Percentiles rank a stretch among this genome's conserved stretches.
phyloP scores from a whole-genome alignment of 2,888 invertebrate genomes.

The Nomada ruficornis region DNA sequence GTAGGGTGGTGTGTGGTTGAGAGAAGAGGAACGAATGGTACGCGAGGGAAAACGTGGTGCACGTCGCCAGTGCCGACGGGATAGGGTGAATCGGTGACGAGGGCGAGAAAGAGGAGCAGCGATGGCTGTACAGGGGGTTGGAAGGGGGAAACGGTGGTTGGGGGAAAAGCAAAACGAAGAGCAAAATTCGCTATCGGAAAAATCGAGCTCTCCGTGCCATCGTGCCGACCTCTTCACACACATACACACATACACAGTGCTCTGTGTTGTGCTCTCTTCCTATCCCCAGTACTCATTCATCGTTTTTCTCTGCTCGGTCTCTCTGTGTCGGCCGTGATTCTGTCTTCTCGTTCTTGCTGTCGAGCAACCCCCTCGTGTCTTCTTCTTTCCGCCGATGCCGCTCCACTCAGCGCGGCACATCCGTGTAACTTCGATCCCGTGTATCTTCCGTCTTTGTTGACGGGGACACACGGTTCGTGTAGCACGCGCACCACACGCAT shows the following conservation, averaged over 20 bases:
- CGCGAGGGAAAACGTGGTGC: slow-evolving; percentile 69
- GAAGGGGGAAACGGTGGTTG: slow-evolving; percentile 22
- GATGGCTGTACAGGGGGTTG: slow-evolving; percentile 9
- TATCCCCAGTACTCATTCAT: not conserved
- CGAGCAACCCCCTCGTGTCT: not conserved
- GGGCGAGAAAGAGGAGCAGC: slow-evolving; percentile 33
- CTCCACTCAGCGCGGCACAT: slow-evolving; percentile 48
- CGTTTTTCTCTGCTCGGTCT: not conserved
- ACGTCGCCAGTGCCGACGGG: slow-evolving; percentile 54
- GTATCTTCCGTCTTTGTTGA: slow-evolving; percentile 44
- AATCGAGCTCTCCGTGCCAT: slow-evolving; percentile 77
- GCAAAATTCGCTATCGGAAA: slow-evolving; percentile 82
- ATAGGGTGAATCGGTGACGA: slow-evolving; percentile 50
- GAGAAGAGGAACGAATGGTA: slow-evolving; percentile 66
- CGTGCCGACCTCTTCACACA: slow-evolving; percentile 65
- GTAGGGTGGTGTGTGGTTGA: slow-evolving; percentile 28
- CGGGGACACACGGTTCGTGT: slow-evolving; percentile 26
- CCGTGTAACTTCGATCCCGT: slow-evolving; percentile 62
- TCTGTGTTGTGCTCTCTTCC: not conserved
- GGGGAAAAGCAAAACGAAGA: slow-evolving; percentile 72
- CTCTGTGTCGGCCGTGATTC: not conserved
- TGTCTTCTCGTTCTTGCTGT: slow-evolving; percentile 9
- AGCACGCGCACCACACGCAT: slow-evolving; percentile 9
- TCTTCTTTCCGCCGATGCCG: slow-evolving; percentile 12
- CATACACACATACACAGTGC: slow-evolving; percentile 38